Base-by-base conservation (phyloP, 2,797 vertebrate genomes). In the Muscicapa striata region DNA sequence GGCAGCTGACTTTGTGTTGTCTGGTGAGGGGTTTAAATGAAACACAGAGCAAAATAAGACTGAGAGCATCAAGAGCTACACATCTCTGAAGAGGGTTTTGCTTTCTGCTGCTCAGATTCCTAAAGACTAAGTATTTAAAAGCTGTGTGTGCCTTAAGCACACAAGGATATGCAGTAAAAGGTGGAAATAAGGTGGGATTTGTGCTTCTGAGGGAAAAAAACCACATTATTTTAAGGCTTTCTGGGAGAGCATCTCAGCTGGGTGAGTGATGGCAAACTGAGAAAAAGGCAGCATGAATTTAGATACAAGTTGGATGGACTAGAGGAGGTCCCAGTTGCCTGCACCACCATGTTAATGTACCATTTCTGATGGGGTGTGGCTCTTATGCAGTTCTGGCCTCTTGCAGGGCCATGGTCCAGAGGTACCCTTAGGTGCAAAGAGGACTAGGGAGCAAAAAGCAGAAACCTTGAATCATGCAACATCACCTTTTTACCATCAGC, bases 261-360 rank as follows among this genome's bases (percentile, higher is more conserved):
- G 18, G 5, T 36, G 26, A 40, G 4, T 34, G 62, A 30, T 29
- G 89, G 66, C 12, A 70, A 75, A n/a, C 34, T 38, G 9, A 57
- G 62, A 29, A 75, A 55, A 85, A 58, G 29, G 19, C 20, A 59
- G 8, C 8, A 24, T 16, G 66, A 52, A 21, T 58, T 67, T 6
- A 46, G 49, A 30, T 30, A 16, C 1, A 29, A 32, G 52, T 63
- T 81, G 57, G 15, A 18, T 58, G 69, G 81, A 13, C n/a, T 36
- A 9, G 34, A 58, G 29, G 15, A 70, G 40, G 11, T 63, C 7
- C 8, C 26, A 30, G 1, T 3, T 61, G 22, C 30, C 10, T 11
- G 9, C 7, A 36, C 49, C 19, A 63, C 19, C 17, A 9, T 7
- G 3, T 0, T 19, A 4, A 52, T n/a, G 11, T 5, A 2, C 9